These are phyloP conservation scores for Formica exsecta DNA, from an alignment of 1,140 invertebrate species.

Conservation along the genomic window DNA sequence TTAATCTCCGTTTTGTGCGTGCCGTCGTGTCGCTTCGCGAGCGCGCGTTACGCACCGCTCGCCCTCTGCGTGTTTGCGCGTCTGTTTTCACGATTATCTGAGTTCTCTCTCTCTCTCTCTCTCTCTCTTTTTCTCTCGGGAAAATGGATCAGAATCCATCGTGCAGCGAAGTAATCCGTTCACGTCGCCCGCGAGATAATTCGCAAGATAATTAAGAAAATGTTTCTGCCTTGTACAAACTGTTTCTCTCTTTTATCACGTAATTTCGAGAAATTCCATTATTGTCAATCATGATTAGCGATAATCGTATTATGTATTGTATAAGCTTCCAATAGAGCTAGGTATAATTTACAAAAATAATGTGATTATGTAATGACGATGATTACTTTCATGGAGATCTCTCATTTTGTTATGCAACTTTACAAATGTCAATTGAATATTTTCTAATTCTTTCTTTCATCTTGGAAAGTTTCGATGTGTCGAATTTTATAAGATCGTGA, in stretches of 20 bases:
- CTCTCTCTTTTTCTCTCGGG: background rate
- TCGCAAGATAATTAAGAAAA: constrained; percentile 48
- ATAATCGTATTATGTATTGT: background rate
- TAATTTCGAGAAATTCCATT: constrained; percentile 13
- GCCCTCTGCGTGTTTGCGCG: constrained; percentile 32
- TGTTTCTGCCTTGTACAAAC: background rate
- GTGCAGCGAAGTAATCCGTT: constrained; percentile 15
- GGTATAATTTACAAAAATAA: background rate
- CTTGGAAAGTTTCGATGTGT: too few species aligned
- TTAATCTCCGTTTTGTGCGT: constrained; percentile 83
- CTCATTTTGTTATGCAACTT: too few species aligned
- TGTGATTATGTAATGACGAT: background rate
- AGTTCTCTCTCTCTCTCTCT: constrained; percentile 16
- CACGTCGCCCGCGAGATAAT: constrained; percentile 23
- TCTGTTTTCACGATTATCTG: constrained; percentile 57
- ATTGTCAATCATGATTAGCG: constrained; percentile 2
- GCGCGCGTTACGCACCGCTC: constrained; percentile 48
- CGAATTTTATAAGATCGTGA: too few species aligned
- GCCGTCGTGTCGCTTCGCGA: constrained; percentile 60
- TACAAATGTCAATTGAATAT: too few species aligned
- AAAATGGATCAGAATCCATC: constrained; percentile 4
- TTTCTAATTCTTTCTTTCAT: too few species aligned
- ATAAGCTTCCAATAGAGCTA: too few species aligned
- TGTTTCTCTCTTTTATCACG: background rate
- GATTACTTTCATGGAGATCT: background rate